Base-by-base conservation (phyloP, 1,140 invertebrate genomes). In the Pseudomyrmex cubaensis region DNA sequence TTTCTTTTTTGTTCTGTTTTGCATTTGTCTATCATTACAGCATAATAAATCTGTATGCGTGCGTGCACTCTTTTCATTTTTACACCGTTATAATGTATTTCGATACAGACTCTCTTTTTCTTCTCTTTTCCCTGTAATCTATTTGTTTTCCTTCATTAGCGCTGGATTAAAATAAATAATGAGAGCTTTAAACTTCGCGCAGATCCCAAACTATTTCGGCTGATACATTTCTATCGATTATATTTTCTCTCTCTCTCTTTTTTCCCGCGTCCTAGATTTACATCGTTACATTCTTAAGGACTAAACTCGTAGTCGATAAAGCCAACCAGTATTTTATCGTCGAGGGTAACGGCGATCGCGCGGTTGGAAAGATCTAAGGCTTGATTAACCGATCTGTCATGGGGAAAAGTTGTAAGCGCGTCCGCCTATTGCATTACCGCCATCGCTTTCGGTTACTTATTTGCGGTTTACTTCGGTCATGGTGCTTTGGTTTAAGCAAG, bases 321-420 rank as follows among this genome's bases (percentile, higher is more conserved):
- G 44, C 64, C 66, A 54, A 70, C 76, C 59, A 80, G 70, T 80
- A 80, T 80, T 80, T 80, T 66, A 72, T 15, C 76, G 76, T 70
- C 66, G 35, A 70, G 50, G 54, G 59, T 64, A 70, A 35, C 35
- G 35, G 35, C 5, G 35, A 35, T 35, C 5, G 35, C 0, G 35
- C 69, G 76, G 44, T 35, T 61, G 66, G 72, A 80, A 35, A 35
- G 35, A 80, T 54, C 57, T 52, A 35, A 22, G 76, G 59, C 76
- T 80, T 80, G 76, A 80, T 80, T 80, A 80, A 80, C 76, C 54
- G 76, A 80, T 54, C 76, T 80, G 76, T 72, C 76, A 72, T 44
- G 56, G 50, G 54, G 69, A 44, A n/a, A 61, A 80, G 66, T 80
- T 66, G 44, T 54, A 56, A 59, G 76, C 70, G 35, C 64, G 74